Evolutionary conservation across 2,797 vertebrate genomes (phyloP).

Genomic region (Halcyon badia): DNA sequence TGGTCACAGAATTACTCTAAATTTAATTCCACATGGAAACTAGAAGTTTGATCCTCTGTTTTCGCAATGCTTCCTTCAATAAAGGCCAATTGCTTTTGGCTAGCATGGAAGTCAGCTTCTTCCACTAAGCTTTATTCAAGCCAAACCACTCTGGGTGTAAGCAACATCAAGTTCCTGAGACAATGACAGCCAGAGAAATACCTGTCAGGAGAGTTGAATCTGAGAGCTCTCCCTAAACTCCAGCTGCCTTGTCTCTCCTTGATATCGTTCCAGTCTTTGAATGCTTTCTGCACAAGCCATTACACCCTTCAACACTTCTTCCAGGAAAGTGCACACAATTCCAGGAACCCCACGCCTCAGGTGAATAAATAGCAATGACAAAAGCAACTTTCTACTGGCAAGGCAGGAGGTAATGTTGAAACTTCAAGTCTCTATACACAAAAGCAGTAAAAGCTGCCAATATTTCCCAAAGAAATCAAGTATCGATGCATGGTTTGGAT

Average conservation of each 20-base stretch:
- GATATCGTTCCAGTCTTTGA: background rate
- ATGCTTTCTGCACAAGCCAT: slow-evolving; percentile 28
- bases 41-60: background rate
- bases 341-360: slow-evolving; percentile 59
- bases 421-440: background rate
- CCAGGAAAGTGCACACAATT: slow-evolving; percentile 31
- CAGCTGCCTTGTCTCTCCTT: slow-evolving; percentile 32
- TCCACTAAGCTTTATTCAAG: background rate
- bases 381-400: background rate
- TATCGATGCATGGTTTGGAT: background rate
- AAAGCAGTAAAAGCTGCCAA: background rate
- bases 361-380: background rate
- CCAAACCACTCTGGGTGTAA: slow-evolving; percentile 35
- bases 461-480: slow-evolving; percentile 42
- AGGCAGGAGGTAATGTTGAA: background rate
- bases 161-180: background rate
- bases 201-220: slow-evolving; percentile 1
- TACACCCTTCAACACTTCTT: background rate
- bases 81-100: slow-evolving; percentile 3
- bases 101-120: background rate
- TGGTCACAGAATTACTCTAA: background rate
- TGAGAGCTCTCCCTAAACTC: background rate
- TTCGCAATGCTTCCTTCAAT: background rate
- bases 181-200: background rate
- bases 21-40: slow-evolving; percentile 2